Evolutionary conservation across 92 coral and sea anemone species (phyloP).

Genomic region (Actinostola sp.): DNA sequence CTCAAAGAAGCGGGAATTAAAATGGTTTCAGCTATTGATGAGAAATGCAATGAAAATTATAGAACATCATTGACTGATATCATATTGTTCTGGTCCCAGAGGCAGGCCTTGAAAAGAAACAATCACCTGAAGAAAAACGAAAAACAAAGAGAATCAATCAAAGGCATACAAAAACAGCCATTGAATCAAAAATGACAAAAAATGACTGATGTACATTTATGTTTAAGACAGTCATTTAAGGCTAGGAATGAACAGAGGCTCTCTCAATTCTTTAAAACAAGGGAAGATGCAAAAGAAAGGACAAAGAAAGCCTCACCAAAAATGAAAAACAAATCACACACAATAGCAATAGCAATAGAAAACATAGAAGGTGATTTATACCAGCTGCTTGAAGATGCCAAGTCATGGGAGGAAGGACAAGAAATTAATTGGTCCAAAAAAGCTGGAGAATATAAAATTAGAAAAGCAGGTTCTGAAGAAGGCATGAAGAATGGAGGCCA

Average conservation of each 20-base stretch:
- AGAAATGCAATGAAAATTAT: conserved; percentile 35
- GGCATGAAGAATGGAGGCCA: background rate
- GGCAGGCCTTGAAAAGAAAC: conserved; percentile 37
- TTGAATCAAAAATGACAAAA: conserved; percentile 17
- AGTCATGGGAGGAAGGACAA: background rate
- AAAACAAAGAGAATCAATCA: conserved; percentile 13
- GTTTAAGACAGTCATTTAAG: no score
- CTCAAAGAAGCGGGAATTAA: conserved; percentile 12
- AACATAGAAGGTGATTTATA: conserved; percentile 10
- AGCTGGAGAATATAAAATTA: conserved; percentile 1
- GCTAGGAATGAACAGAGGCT: no score
- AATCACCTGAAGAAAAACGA: conserved; percentile 26
- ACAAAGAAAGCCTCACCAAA: no score
- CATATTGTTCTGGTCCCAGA: conserved; percentile 35
- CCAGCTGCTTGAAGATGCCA: background rate
- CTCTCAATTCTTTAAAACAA: no score
- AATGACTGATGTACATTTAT: conserved; percentile 29
- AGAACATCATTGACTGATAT: conserved; percentile 23
- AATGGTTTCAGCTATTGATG: conserved; percentile 5
- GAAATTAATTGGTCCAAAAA: conserved; percentile 1
- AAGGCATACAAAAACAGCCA: conserved; percentile 3
- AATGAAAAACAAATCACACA: background rate
- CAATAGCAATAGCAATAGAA: background rate
- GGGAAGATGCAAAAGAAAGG: no score
- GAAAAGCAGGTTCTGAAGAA: conserved; percentile 2